Base-by-base conservation (phyloP, 2,113 vertebrate species). In the Cyanoderma ruficeps region DNA sequence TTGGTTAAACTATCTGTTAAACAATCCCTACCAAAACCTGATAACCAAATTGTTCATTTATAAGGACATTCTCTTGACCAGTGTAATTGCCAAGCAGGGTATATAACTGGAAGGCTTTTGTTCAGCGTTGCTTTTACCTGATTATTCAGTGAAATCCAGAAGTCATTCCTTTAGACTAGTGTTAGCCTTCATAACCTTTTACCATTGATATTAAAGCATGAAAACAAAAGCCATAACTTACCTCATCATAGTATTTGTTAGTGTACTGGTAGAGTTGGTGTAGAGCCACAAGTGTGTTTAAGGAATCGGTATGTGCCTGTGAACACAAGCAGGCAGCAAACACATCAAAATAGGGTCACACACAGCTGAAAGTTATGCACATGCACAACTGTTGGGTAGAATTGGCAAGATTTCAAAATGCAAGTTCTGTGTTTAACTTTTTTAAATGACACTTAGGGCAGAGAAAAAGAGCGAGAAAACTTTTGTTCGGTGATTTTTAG, bases 221-320 rank as follows among this genome's bases (percentile, higher is more conserved):
- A 75, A 91, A 83, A 59, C 14, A 80, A 64, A 72, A 67, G 31
- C 33, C 4, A 1, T 63, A 47, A 94, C 99, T 98, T 98, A 99
- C 99, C 99, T 98, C 99, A 50, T 99, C 99, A 4, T 99, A 99
- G 98, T 99, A 99, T 98, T 99, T 99, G 98, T 99, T 99, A 70
- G 99, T 99, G 30, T 99, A 99, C 97, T 99, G 99, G 98, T 99
- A 99, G 91, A 99, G 99, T 97, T 99, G 99, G 97, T 99, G 99
- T 87, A 99, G 98, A 86, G 99, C 99, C 97, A 99, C 99, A 37
- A 99, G 98, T 0, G 99, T 99, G 95, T 99, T 99, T 97, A 99
- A 97, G 91, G 99, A 99, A 96, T 99, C 99, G 2, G 99, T 99
- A 90, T 99, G 99, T n/a, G 98, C 98, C 99, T 99, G 98, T 84